phyloP scores from a whole-genome alignment of 2,888 invertebrate species.

The Mallateleia sp. region DNA sequence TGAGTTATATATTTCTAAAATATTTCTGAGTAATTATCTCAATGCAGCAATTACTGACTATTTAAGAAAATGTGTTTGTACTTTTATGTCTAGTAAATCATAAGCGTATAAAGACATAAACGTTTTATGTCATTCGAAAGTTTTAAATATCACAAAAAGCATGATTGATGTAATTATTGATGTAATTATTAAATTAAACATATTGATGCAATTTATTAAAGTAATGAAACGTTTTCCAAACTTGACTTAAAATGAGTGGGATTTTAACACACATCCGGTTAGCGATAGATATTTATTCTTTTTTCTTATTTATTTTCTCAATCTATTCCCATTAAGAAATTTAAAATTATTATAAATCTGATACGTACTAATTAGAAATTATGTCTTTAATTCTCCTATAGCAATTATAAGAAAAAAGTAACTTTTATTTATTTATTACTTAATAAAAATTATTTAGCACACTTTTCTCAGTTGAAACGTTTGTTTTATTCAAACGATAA shows the following conservation, averaged over 20 bases:
- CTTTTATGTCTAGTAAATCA: slow-evolving; percentile 33
- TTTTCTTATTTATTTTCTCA: too few relatives aligned
- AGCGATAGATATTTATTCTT: background rate
- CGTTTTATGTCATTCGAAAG: slow-evolving; percentile 63
- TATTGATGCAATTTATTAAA: slow-evolving; percentile 37
- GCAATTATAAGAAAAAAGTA: too few relatives aligned
- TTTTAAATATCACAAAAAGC: slow-evolving; percentile 33
- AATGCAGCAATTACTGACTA: slow-evolving; percentile 34
- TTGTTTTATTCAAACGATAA: too few relatives aligned
- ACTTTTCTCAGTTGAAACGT: too few relatives aligned
- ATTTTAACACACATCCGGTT: slow-evolving; percentile 16
- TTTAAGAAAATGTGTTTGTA: slow-evolving; percentile 43
- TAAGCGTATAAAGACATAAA: slow-evolving; percentile 57
- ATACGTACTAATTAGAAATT: background rate
- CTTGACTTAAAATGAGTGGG: background rate
- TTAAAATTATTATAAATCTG: slow-evolving; percentile 13
- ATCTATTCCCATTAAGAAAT: background rate
- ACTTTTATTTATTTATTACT: too few relatives aligned
- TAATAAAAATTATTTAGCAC: too few relatives aligned
- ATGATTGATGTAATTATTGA: slow-evolving; percentile 35
- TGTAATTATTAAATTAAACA: slow-evolving; percentile 12
- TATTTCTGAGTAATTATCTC: slow-evolving; percentile 43
- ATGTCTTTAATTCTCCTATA: background rate
- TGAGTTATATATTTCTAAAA: slow-evolving; percentile 49
- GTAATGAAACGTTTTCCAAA: slow-evolving; percentile 20